Percentiles rank a stretch among this genome's conserved stretches.
Evolutionary conservation across 2,888 invertebrate genomes (phyloP).

Genomic region (Cantharis rustica): DNA sequence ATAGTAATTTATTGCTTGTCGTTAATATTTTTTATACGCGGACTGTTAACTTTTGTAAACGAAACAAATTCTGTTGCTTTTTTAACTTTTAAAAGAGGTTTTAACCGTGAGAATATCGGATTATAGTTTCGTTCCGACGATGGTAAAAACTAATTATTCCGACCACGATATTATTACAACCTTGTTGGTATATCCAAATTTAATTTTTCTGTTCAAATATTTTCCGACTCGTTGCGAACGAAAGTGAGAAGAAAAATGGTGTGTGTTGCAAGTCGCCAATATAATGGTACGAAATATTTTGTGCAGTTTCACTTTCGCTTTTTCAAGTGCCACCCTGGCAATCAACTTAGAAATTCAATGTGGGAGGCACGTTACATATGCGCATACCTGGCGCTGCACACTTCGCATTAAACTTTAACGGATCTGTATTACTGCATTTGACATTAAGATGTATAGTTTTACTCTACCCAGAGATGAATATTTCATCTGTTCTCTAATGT

Average conservation of each 20-base stretch:
- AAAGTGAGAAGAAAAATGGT: background rate
- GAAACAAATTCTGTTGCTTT: background rate
- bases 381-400: constrained; percentile 34
- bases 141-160: background rate
- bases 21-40: constrained; percentile 44
- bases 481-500: constrained; percentile 38
- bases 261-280: background rate
- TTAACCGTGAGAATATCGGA: background rate
- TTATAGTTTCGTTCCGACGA: background rate
- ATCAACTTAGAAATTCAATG: constrained; percentile 30
- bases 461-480: constrained; percentile 40
- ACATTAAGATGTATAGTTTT: constrained; percentile 46
- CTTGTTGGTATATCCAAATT: background rate
- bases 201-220: background rate
- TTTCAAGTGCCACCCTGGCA: constrained; percentile 20
- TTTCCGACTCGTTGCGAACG: background rate
- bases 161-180: background rate
- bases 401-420: constrained; percentile 40
- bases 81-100: background rate
- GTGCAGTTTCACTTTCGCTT: constrained; percentile 13
- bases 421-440: constrained; percentile 43
- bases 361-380: constrained; percentile 33
- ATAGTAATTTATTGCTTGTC: constrained; percentile 44
- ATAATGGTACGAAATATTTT: background rate
- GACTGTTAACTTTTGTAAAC: background rate